Percentiles rank a stretch among this genome's conserved stretches.
phyloP scores from a whole-genome alignment of 2,797 vertebrate genomes.

The Pelochelys cantorii region DNA sequence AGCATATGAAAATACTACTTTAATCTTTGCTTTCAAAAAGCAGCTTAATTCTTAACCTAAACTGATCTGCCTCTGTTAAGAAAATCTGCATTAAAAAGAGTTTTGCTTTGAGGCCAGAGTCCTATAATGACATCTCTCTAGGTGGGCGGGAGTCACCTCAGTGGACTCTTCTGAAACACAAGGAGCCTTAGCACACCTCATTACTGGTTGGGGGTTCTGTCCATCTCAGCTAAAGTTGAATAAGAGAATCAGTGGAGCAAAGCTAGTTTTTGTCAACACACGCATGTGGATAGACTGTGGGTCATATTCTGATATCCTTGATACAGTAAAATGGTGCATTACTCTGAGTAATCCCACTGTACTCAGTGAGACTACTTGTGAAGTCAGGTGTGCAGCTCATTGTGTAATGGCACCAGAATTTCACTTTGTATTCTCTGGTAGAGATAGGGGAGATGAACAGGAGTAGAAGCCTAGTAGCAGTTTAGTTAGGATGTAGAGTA shows the following conservation, averaged over 20 bases:
- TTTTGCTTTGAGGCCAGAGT: not conserved
- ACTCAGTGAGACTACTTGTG: not conserved
- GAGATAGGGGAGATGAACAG: not conserved
- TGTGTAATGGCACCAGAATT: not conserved
- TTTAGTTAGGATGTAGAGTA: not conserved
- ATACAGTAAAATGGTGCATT: accelerated
- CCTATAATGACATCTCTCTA: not conserved
- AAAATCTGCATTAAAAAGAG: not conserved
- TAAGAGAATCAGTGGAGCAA: not conserved
- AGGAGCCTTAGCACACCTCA: not conserved
- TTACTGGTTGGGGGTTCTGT: not conserved
- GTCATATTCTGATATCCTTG: not conserved
- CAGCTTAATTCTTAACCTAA: not conserved
- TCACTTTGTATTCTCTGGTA: not conserved
- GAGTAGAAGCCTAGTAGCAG: not conserved
- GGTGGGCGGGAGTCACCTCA: accelerated
- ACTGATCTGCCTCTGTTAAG: not conserved
- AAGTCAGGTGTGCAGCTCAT: not conserved
- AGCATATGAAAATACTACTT: not conserved
- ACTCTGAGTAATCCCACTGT: not conserved
- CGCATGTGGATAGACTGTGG: accelerated
- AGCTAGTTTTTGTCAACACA: not conserved
- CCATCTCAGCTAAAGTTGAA: not conserved
- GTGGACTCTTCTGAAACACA: not conserved
- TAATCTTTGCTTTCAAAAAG: not conserved